Evolutionary conservation across 2,797 vertebrate species (phyloP).

Genomic region (Lepus townsendii): DNA sequence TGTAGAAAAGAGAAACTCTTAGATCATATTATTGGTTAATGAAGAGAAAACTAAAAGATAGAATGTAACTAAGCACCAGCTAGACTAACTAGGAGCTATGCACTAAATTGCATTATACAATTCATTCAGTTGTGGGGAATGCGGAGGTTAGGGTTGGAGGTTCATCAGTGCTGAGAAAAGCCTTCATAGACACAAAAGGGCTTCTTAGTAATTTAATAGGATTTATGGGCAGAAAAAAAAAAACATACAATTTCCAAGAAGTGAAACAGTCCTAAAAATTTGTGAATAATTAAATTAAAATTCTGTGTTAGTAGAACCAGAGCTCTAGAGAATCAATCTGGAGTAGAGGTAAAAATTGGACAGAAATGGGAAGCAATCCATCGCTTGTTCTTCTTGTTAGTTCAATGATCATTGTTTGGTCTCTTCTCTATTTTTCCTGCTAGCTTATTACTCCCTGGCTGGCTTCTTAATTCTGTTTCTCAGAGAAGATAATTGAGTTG

Average conservation of each 20-base stretch:
- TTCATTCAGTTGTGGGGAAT: background rate
- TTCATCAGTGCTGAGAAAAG: background rate
- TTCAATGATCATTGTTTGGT: constrained; percentile 46
- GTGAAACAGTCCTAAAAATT: background rate
- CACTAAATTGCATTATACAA: no score
- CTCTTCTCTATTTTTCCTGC: constrained; percentile 22
- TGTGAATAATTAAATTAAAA: background rate
- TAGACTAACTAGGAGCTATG: background rate
- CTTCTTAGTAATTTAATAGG: background rate
- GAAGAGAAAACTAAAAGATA: background rate
- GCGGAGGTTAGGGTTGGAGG: background rate
- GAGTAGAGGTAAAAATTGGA: background rate
- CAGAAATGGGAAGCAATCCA: background rate
- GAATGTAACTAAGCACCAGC: background rate
- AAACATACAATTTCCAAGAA: background rate
- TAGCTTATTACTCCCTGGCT: constrained; percentile 58
- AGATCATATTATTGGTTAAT: background rate
- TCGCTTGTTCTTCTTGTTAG: constrained; percentile 8
- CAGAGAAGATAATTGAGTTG: constrained; percentile 67
- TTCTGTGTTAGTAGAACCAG: background rate
- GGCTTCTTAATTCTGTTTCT: constrained; percentile 63
- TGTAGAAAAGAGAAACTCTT: background rate
- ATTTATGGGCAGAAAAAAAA: background rate
- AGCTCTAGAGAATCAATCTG: background rate
- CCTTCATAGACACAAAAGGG: background rate